A percentile compares a stretch with the other conserved stretches of the same genome.
Conservation (phyloP, 2,888 invertebrate species). For the Allolobophora icterica region DNA sequence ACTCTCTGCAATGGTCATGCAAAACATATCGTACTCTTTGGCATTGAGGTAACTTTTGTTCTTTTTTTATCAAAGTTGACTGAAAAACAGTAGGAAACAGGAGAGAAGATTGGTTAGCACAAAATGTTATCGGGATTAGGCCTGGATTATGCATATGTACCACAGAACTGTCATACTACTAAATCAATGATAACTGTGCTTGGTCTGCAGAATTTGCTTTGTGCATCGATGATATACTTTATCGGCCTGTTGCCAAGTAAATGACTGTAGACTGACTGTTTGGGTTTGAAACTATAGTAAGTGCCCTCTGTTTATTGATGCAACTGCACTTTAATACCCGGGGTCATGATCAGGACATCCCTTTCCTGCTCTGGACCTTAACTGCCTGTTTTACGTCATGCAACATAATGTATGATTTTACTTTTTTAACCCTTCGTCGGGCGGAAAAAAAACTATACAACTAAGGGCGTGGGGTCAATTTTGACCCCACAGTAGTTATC, state of each 20-base stretch:
- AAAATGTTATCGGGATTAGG: neutral
- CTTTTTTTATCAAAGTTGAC: neutral
- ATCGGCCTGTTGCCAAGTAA: neutral
- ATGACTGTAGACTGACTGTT: neutral
- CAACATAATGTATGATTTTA: neutral
- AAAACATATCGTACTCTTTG: slow-evolving; percentile 61
- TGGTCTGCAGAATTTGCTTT: neutral
- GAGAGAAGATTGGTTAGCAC: neutral
- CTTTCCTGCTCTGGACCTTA: neutral
- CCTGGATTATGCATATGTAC: neutral
- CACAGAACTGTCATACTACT: neutral
- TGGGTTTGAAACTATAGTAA: neutral
- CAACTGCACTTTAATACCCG: neutral
- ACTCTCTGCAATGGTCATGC: slow-evolving; percentile 54
- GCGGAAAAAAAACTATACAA: too few relatives aligned
- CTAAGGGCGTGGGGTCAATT: too few relatives aligned
- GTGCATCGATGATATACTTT: neutral
- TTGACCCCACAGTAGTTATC: too few relatives aligned
- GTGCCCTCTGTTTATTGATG: neutral
- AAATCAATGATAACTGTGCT: neutral
- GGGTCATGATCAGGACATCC: neutral
- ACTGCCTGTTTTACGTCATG: neutral
- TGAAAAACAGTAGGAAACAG: neutral
- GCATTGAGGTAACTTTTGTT: slow-evolving; percentile 58
- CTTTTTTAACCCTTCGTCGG: too few relatives aligned